Percentiles rank a stretch among this genome's conserved stretches.
phyloP scores from a whole-genome alignment of 2,797 vertebrate genomes.

The Peromyscus melanophrys region DNA sequence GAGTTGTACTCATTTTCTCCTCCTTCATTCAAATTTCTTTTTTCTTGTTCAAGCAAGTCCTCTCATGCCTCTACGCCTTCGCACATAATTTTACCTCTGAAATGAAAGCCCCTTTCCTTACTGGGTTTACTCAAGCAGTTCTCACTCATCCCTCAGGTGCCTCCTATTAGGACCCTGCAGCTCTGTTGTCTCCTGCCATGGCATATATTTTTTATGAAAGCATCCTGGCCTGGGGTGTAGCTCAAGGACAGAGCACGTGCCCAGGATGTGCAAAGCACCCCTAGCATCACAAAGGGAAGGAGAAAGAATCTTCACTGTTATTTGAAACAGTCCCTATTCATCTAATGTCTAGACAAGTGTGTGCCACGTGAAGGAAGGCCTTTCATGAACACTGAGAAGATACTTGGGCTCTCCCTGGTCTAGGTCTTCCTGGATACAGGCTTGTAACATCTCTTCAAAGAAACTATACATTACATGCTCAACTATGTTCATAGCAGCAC shows the following conservation, averaged over 20 bases:
- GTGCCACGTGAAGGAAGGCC: neutral
- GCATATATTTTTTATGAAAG: neutral
- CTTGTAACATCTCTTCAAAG: slow-evolving; percentile 20
- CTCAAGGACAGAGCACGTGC: neutral
- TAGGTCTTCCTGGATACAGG: slow-evolving; percentile 42
- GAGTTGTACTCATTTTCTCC: neutral
- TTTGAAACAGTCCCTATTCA: slow-evolving; percentile 38
- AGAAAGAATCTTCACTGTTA: neutral
- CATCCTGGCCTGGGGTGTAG: neutral
- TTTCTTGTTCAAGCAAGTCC: slow-evolving; percentile 22
- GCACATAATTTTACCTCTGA: neutral
- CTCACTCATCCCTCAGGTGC: neutral
- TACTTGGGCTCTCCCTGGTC: neutral
- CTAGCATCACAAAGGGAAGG: neutral
- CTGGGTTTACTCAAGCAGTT: slow-evolving; percentile 7
- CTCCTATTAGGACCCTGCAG: neutral
- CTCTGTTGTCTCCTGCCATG: neutral
- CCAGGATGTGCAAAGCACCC: neutral
- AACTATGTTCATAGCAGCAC: too few species aligned
- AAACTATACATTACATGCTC: slow-evolving; percentile 2
- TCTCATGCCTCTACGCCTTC: neutral
- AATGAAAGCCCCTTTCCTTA: neutral
- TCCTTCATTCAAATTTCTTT: neutral
- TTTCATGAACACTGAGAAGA: slow-evolving; percentile 3
- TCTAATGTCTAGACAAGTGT: neutral